Base-by-base conservation (phyloP, 2,888 invertebrate species). In the Agrochola circellaris region DNA sequence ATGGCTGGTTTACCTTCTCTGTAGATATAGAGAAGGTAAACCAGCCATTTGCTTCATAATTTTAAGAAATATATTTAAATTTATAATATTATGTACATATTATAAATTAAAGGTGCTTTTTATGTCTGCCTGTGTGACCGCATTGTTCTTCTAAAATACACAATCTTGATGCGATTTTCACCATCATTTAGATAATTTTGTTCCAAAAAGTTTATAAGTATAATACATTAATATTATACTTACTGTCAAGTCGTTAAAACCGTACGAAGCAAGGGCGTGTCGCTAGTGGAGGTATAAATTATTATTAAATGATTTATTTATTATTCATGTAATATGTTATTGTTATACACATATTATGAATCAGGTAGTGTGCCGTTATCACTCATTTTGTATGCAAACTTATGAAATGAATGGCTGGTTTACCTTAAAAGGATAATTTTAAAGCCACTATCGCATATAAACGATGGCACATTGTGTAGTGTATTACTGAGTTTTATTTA, bases 231-330 rank as follows among this genome's bases (percentile, higher is more conserved):
- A 51, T 51, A 20, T 51, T 48, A 48, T 6, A 48, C 17, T 48
- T 48, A 2, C 0, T n/a, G n/a, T n/a, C n/a, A 54, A 54, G 54
- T 23, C 9, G 0, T 54, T 3, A 23, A 54, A 54, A 9, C 23
- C 3, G 23, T 54, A 9, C 8, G 0, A 54, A 23, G 9, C 23
- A 9, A 23, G 23, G 54, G 8, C 9, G 23, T 9, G 23, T 54
- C 3, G 9, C 54, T 54, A 23, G 54, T 45, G 17, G 6, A 51
- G 17, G n/a, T n/a, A 62, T 76, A 4, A 34, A 65, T 34, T 64
- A 79, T 70, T 62, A 62, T 23, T 62, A 56, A 62, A 77, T 38
- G 58, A 51, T 51, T 56, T 64, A 65, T 80, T 73, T 17, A 80
- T 80, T 17, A 73, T 11, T 60, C 51, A 45, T 65, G 9, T 66